Percentiles rank a stretch among this genome's conserved stretches.
Conservation (phyloP, 2,113 vertebrate species). For the Corythoichthys intestinalis region DNA sequence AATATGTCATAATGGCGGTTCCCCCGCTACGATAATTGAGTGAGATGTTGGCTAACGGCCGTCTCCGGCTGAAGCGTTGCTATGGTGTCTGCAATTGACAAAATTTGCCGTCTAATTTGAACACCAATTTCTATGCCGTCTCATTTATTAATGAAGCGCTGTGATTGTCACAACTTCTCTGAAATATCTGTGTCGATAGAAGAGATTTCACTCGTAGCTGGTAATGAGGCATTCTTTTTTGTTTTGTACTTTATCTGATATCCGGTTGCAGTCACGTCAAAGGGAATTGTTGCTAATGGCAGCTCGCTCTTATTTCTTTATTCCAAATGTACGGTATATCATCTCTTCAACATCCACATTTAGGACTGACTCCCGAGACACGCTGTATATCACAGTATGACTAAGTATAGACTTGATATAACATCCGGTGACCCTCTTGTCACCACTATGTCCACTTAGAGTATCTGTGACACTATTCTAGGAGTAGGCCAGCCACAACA, state of each 20-base stretch:
- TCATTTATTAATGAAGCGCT: conserved; percentile 9
- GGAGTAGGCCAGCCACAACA: conserved; percentile 12
- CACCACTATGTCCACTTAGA: conserved; percentile 27
- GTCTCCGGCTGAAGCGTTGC: conserved; percentile 30
- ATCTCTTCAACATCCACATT: neutral
- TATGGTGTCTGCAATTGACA: neutral
- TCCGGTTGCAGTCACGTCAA: neutral
- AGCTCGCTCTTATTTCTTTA: neutral
- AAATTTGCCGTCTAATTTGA: conserved; percentile 10
- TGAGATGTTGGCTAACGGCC: conserved; percentile 36
- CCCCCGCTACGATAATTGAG: conserved; percentile 26
- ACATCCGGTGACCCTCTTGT: conserved; percentile 38
- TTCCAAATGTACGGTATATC: neutral
- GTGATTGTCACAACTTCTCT: conserved; percentile 9
- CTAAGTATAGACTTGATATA: conserved; percentile 36
- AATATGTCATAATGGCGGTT: conserved; percentile 38
- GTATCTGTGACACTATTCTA: conserved; percentile 47
- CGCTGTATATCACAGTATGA: conserved; percentile 16
- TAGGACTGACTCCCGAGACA: neutral
- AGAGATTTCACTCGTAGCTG: neutral
- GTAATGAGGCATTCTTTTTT: neutral
- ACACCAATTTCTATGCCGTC: conserved; percentile 1
- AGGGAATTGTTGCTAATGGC: neutral
- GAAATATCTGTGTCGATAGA: neutral
- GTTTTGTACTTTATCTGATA: neutral